Conservation (phyloP, 1,140 invertebrate genomes). For the Conus ventricosus region DNA sequence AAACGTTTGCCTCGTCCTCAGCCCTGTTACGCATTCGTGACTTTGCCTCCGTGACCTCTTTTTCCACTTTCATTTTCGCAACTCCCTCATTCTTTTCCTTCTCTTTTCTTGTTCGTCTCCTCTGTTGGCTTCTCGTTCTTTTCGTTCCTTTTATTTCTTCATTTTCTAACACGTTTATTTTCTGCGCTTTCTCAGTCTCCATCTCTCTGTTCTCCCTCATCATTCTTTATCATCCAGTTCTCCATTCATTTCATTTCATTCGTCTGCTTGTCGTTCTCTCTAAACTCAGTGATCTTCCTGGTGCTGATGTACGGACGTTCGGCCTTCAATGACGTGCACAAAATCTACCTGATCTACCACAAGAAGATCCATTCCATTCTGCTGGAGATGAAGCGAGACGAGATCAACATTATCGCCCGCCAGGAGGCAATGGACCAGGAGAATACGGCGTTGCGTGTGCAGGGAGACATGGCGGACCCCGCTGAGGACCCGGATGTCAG, state of each 20-base stretch:
- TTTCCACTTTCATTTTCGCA: too few species aligned
- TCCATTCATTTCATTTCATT: too few species aligned
- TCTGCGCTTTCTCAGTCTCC: not conserved
- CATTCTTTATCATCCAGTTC: too few species aligned
- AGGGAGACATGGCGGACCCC: conserved; percentile 28
- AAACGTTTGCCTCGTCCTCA: too few species aligned
- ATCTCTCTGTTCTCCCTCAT: too few species aligned
- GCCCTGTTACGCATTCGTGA: too few species aligned
- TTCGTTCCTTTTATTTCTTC: too few species aligned
- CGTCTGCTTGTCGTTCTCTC: too few species aligned
- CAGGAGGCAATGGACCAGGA: conserved; percentile 43
- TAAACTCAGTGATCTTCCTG: conserved; percentile 52
- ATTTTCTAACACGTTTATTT: not conserved
- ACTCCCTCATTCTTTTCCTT: too few species aligned
- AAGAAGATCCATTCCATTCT: conserved; percentile 49
- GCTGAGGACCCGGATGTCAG: not conserved
- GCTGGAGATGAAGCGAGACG: conserved; percentile 45
- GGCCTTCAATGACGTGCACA: conserved; percentile 56
- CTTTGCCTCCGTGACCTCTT: too few species aligned
- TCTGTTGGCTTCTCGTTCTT: too few species aligned
- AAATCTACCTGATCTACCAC: conserved; percentile 61
- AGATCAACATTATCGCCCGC: conserved; percentile 50
- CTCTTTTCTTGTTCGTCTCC: too few species aligned
- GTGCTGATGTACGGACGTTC: conserved; percentile 59
- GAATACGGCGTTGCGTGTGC: conserved; percentile 53